Percentiles rank a stretch among this genome's conserved stretches.
Conservation (phyloP, 2,113 vertebrate genomes). For the Crotalus horridus region DNA sequence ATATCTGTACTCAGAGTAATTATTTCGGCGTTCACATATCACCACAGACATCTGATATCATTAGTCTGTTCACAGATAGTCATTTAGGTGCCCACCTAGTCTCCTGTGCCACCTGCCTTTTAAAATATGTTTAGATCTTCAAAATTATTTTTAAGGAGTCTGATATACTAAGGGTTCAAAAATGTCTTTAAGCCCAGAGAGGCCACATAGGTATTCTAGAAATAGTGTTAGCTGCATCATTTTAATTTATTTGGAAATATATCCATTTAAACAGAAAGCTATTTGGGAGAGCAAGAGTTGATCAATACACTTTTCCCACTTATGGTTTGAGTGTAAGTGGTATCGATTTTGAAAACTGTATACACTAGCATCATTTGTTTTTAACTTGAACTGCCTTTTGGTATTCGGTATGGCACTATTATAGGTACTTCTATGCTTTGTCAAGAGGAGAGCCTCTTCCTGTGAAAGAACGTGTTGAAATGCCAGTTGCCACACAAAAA, state of each 20-base stretch:
- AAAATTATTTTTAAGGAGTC: not conserved
- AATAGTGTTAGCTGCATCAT: not conserved
- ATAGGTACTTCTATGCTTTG: slow-evolving; percentile 84
- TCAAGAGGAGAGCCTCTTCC: slow-evolving; percentile 77
- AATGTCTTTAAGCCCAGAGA: not conserved
- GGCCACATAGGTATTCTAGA: not conserved
- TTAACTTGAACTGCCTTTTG: not conserved
- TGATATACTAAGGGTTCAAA: not conserved
- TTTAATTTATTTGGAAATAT: not conserved
- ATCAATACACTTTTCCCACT: not conserved
- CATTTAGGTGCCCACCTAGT: not conserved
- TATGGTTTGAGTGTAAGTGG: not conserved
- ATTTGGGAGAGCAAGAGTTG: not conserved
- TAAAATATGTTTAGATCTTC: not conserved
- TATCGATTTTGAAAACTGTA: not conserved
- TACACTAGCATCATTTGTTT: not conserved
- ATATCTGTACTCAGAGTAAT: not conserved
- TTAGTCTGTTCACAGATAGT: not conserved
- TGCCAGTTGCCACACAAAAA: slow-evolving; percentile 73
- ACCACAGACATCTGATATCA: not conserved
- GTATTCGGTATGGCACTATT: not conserved
- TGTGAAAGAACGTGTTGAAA: slow-evolving; percentile 80
- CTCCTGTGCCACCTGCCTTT: not conserved
- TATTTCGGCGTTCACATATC: not conserved
- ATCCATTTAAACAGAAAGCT: not conserved